Evolutionary conservation across 2,888 invertebrate genomes (phyloP).

Genomic region (Carterocephalus palaemon): DNA sequence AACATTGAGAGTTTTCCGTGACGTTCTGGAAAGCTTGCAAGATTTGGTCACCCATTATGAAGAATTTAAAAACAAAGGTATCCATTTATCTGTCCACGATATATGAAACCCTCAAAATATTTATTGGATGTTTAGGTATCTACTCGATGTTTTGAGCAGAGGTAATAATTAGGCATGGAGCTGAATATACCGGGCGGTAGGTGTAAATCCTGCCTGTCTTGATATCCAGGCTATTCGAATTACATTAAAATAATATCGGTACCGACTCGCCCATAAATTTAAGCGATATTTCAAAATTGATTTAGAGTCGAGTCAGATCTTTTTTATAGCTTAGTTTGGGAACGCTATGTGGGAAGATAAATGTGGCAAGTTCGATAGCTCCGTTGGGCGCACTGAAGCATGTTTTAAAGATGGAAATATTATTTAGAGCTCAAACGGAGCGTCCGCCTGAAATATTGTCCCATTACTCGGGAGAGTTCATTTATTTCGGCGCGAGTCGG

Average conservation of each 20-base stretch:
- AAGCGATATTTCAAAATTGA: slow-evolving; percentile 18
- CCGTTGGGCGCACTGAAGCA: slow-evolving; percentile 17
- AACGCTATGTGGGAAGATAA: slow-evolving; percentile 21
- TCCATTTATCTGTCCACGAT: no score
- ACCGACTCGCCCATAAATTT: slow-evolving; percentile 11
- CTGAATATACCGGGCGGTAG: no score
- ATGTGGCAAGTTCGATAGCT: slow-evolving; percentile 22
- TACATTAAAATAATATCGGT: slow-evolving; percentile 7
- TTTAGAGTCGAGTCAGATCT: slow-evolving; percentile 20
- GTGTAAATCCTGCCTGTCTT: no score
- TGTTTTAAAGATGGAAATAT: slow-evolving; percentile 22
- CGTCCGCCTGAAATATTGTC: slow-evolving; percentile 29
- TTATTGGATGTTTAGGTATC: no score
- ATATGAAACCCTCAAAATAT: no score
- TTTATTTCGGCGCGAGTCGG: slow-evolving; percentile 29
- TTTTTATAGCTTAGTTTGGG: slow-evolving; percentile 22
- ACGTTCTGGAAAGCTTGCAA: no score
- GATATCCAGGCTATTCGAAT: no score
- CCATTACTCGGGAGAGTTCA: slow-evolving; percentile 22
- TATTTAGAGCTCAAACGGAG: slow-evolving; percentile 23
- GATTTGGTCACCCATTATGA: no score
- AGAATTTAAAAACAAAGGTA: no score
- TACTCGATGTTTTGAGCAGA: no score
- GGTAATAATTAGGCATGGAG: no score
- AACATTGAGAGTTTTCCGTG: no score